Conservation (phyloP, 1,140 invertebrate genomes). For the Lanistes nyassanus region DNA sequence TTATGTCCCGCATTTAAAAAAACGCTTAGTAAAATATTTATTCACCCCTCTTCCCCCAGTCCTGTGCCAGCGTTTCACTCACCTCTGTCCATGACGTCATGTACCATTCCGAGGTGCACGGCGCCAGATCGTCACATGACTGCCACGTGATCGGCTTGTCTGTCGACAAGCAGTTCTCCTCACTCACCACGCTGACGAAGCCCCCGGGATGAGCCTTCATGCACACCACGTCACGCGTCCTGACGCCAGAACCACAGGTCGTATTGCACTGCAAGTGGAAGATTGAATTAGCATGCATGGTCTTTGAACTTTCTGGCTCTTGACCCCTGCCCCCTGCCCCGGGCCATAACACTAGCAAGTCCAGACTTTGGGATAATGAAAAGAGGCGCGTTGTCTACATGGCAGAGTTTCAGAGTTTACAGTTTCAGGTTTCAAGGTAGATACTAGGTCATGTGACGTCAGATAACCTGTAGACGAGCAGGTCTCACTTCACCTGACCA, state of each 20-base stretch:
- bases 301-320: background rate
- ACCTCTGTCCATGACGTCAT: conserved; percentile 62
- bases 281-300: background rate
- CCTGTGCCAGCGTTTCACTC: too few species aligned
- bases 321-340: too few species aligned
- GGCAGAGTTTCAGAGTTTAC: too few species aligned
- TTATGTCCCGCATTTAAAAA: too few species aligned
- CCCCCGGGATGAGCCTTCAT: conserved; percentile 52
- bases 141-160: conserved; percentile 47
- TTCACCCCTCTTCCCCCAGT: too few species aligned
- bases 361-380: background rate
- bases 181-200: conserved; percentile 47
- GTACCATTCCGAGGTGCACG: conserved; percentile 59
- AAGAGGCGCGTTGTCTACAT: background rate
- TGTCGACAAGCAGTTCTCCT: conserved; percentile 49
- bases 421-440: too few species aligned
- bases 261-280: conserved; percentile 36
- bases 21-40: too few species aligned
- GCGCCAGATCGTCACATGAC: conserved; percentile 39
- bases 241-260: conserved; percentile 32
- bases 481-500: too few species aligned
- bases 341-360: background rate
- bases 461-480: too few species aligned
- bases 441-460: too few species aligned
- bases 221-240: conserved; percentile 50